Evolutionary conservation across 92 coral and sea anemone species (phyloP).

Genomic region (Umimayanthus kanabou): DNA sequence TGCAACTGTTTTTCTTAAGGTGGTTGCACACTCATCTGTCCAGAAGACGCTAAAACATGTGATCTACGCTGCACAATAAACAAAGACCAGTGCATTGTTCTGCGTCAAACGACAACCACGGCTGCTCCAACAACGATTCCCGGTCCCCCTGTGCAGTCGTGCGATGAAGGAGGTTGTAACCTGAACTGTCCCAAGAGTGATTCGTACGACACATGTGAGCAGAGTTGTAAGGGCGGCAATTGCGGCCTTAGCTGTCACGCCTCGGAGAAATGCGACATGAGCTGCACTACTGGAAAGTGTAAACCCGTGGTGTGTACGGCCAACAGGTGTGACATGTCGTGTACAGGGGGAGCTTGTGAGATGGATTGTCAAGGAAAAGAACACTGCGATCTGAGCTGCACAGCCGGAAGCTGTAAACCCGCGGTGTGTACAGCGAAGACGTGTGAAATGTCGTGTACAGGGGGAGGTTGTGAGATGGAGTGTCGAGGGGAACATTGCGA

Average conservation of each 20-base stretch:
- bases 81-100: too few relatives aligned
- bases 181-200: constrained; percentile 31
- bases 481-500: neutral
- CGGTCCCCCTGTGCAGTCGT: constrained; percentile 5
- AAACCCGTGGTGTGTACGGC: constrained; percentile 6
- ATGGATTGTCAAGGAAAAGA: constrained; percentile 35
- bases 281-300: constrained; percentile 26
- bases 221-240: constrained; percentile 32
- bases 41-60: too few relatives aligned
- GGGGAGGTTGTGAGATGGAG: constrained; percentile 40
- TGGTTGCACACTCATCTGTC: too few relatives aligned
- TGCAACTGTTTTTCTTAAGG: too few relatives aligned
- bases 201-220: constrained; percentile 14
- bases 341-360: constrained; percentile 43
- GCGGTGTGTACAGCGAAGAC: neutral
- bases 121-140: constrained; percentile 1
- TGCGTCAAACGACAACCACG: neutral
- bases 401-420: constrained; percentile 9
- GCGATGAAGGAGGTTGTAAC: constrained; percentile 37
- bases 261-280: constrained; percentile 20
- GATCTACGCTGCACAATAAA: too few relatives aligned
- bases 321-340: constrained; percentile 21
- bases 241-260: constrained; percentile 13
- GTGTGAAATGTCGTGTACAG: constrained; percentile 32
- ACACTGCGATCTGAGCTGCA: constrained; percentile 31